Evolutionary conservation across 2,797 vertebrate genomes (phyloP), one percentile per base, ranked within the genome.

Genomic region (Sebastes hopkinsi): DNA sequence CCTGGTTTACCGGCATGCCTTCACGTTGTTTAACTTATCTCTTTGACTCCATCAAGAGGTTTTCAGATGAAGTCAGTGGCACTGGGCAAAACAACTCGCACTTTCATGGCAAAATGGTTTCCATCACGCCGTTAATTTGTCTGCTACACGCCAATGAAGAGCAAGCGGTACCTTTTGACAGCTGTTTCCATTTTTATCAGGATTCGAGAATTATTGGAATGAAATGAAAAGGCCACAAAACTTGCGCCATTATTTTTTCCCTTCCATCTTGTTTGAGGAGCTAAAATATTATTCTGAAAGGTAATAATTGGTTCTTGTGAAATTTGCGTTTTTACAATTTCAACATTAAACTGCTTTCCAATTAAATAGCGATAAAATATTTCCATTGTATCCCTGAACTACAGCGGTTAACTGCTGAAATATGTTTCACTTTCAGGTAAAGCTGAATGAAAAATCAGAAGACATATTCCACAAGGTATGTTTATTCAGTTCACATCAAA

Each of bases 21-120:
- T 36, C 62, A 30, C 20, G 34, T 83, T 88, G 87, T 93, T 92
- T 86, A 79, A 82, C 81, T 71, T 80, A 56, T 88, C 74, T 85
- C 82, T 91, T 72, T 80, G 88, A 92, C 89, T 92, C 81, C 77
- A 92, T 91, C 85, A 87, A 93, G 92, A 92, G 84, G 86, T 78
- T 92, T 93, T 83, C 80, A 70, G 85, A 88, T 93, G 83, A 92
- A 93, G 90, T 93, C 91, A 87, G 88, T 81, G 84, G 86, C 93
- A 73, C 75, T 22, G 88, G 83, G 86, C 90, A 91, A 94, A 96
- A 95, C 91, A 95, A 94, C 92, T 94, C 88, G 62, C 93, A 94
- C 94, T 94, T 95, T 95, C 94, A 96, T 90, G 93, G 94, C 88
- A 90, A 92, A 92, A 90, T 84, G 92, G 91, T 90, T 95, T 93